Base-by-base conservation (phyloP, 1,140 invertebrate genomes). In the Eumeta japonica region DNA sequence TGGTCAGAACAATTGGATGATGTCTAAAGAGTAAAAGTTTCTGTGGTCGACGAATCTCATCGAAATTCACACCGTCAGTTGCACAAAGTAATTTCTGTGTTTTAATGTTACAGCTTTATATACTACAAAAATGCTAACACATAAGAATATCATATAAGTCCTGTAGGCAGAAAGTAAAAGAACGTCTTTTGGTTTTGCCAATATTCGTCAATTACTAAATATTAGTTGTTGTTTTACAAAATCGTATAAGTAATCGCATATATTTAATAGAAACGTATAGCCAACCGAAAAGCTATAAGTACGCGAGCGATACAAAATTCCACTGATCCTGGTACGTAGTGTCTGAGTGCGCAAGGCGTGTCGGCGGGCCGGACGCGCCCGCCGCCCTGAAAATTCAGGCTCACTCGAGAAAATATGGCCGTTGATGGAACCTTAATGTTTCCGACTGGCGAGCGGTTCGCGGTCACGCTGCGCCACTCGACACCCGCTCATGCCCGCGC, bases 341-440 rank as follows among this genome's bases (percentile, higher is more conserved):
- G 58, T 61, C 61, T 71, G 66, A 71, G 66, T 71, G 66, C 66
- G 67, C n/a, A 71, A 71, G 66, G 57, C 66, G 61, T 71, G 66
- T 71, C 63, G 55, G 51, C 38, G 34, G 46, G 50, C 50, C 52
- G 62, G 55, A 42, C 55, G 44, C 52, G 34, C 52, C 46, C 5
- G 20, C 43, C 50, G 54, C 58, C 58, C 58, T 64, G 60, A 60
- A 67, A 66, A 66, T 62, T 66, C 28, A 4, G 20, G 7, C 28
- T 30, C 28, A 41, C 45, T 58, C 60, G 63, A 62, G 63, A 65
- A 66, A 70, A 62, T 70, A 66, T 66, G 55, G 65, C 59, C 59
- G 50, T 55, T 61, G 65, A 67, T 67, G 62, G 62, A 62, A 61
- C 66, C 66, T 61, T 67, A 71, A 67, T 71, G 66, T 61, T 71